phyloP scores from a whole-genome alignment of 2,888 invertebrate genomes.

The Ochropleura plecta region DNA sequence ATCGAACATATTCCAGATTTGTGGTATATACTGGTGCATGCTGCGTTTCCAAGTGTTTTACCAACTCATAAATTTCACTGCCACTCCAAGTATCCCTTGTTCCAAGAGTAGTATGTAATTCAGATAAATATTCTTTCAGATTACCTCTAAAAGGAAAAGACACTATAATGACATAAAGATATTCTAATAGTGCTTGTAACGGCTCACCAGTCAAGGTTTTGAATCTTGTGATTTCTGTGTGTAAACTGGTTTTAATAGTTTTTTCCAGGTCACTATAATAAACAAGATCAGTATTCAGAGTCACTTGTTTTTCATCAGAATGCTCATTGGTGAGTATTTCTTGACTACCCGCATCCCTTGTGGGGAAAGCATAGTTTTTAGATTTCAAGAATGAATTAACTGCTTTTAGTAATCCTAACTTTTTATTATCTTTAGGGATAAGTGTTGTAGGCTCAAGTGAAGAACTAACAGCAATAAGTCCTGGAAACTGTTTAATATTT shows the following conservation, averaged over 20 bases:
- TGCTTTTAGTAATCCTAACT: conserved; percentile 85
- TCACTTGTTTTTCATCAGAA: conserved; percentile 64
- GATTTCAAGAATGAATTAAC: conserved; percentile 89
- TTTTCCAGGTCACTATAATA: conserved; percentile 97
- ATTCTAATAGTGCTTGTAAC: conserved; percentile 93
- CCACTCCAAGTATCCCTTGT: conserved; percentile 90
- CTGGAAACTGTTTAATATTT: conserved; percentile 89
- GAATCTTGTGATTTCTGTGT: conserved; percentile 95
- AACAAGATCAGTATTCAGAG: conserved; percentile 89
- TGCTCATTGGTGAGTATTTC: conserved; percentile 70
- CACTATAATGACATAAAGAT: conserved; percentile 92
- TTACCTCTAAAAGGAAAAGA: conserved; percentile 95
- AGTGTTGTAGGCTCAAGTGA: conserved; percentile 80
- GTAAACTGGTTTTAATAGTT: conserved; percentile 95
- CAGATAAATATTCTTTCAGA: conserved; percentile 92
- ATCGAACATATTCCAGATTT: conserved; percentile 93
- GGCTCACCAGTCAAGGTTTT: conserved; percentile 93
- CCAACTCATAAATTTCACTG: conserved; percentile 90
- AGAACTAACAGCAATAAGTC: conserved; percentile 87
- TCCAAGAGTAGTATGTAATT: conserved; percentile 89
- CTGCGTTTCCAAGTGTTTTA: conserved; percentile 88
- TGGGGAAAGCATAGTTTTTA: conserved; percentile 85
- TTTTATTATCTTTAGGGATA: conserved; percentile 81
- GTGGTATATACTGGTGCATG: conserved; percentile 90
- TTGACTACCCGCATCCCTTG: conserved; percentile 70